Percentiles rank a stretch among this genome's conserved stretches.
These are phyloP conservation scores for Phenganax marumi DNA, from an alignment of 92 coral and sea anemone genomes.

Conservation along the genomic window DNA sequence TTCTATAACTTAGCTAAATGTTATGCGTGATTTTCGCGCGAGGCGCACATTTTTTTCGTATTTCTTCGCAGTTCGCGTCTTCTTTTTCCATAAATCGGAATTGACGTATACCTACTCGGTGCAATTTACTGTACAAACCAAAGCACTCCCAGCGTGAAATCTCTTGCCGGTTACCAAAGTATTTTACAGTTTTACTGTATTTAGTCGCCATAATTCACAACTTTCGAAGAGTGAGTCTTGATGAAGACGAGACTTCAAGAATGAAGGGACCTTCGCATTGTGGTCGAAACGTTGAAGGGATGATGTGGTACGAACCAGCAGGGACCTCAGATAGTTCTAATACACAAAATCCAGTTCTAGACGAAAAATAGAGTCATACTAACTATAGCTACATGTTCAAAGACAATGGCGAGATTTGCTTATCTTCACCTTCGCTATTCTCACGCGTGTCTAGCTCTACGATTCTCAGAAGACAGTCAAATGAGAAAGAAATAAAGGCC, in stretches of 20 bases:
- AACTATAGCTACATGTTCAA: conserved; percentile 1
- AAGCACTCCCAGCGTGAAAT: background rate
- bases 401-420: conserved; percentile 36
- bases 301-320: conserved; percentile 84
- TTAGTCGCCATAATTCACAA: too few species aligned
- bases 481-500: conserved; percentile 25
- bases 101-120: background rate
- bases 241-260: conserved; percentile 78
- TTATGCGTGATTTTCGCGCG: too few species aligned
- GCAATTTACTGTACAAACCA: background rate
- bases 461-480: conserved; percentile 14
- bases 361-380: background rate
- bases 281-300: conserved; percentile 90
- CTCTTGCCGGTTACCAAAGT: background rate
- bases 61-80: too few species aligned
- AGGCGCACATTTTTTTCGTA: too few species aligned
- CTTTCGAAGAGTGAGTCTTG: conserved; percentile 64
- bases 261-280: conserved; percentile 92
- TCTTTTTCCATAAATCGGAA: too few species aligned
- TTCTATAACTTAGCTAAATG: too few species aligned
- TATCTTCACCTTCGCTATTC: conserved; percentile 27
- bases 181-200: conserved; percentile 46
- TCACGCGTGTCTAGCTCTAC: conserved; percentile 1
- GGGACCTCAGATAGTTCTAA: conserved; percentile 85
- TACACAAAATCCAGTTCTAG: conserved; percentile 91